A percentile compares a stretch with the other conserved stretches of the same genome.
phyloP scores from a whole-genome alignment of 2,888 invertebrate genomes.

The Lycaena phlaeas region DNA sequence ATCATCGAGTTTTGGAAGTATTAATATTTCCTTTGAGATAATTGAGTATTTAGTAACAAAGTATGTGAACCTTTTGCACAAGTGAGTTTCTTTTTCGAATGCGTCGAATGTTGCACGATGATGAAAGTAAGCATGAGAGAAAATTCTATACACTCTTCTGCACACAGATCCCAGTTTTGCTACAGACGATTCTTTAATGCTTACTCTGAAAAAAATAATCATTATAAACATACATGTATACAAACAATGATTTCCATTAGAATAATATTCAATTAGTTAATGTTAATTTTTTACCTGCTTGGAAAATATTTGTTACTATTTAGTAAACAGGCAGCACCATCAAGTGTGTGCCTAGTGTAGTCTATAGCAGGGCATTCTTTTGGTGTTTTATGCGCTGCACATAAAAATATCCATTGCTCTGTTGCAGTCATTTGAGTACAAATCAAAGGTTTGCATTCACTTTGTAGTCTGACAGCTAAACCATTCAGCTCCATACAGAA shows the following conservation, averaged over 20 bases:
- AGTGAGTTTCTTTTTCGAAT: slow-evolving; percentile 96
- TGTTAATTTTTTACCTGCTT: slow-evolving; percentile 88
- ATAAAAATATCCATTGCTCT: slow-evolving; percentile 99
- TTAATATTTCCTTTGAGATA: slow-evolving; percentile 98
- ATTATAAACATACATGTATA: too few relatives aligned
- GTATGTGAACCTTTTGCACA: slow-evolving; percentile 96
- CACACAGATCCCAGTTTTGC: slow-evolving; percentile 99
- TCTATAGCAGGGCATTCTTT: slow-evolving; percentile 99
- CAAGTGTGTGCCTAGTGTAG: slow-evolving; percentile 98
- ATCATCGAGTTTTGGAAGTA: slow-evolving; percentile 95
- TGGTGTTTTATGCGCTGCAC: slow-evolving; percentile 99
- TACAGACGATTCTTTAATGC: slow-evolving; percentile 98
- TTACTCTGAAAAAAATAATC: slow-evolving; percentile 83
- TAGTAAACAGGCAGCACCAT: slow-evolving; percentile 97
- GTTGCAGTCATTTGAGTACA: slow-evolving; percentile 99
- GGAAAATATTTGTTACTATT: slow-evolving; percentile 99
- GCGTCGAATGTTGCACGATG: slow-evolving; percentile 97
- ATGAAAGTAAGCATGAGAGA: slow-evolving; percentile 99
- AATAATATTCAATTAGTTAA: too few relatives aligned
- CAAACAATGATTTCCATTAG: too few relatives aligned
- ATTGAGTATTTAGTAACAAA: slow-evolving; percentile 99
- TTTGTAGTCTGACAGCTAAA: slow-evolving; percentile 95
- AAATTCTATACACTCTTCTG: slow-evolving; percentile 98
- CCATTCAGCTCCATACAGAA: slow-evolving; percentile 99
- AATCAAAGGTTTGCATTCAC: slow-evolving; percentile 96